Evolutionary conservation across 2,113 vertebrate species (phyloP), one percentile per base, ranked within the genome.

Genomic region (Ceyx cyanopectus): DNA sequence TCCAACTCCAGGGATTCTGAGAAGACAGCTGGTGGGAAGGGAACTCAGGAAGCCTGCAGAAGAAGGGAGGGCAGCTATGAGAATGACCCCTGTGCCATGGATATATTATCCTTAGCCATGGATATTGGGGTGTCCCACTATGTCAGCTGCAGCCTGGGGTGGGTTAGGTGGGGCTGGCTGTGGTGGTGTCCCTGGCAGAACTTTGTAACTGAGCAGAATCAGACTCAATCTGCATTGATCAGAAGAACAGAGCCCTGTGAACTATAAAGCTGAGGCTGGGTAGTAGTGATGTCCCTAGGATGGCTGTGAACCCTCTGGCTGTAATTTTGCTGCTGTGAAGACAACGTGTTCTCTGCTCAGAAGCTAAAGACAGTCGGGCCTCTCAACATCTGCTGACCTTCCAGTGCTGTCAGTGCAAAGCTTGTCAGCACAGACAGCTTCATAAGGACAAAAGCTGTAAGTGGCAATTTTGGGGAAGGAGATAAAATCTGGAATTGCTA

Each of bases 371-470:
- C 24, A 23, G 8, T 32, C 11, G 20, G 41, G 27, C 34, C 10
- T 70, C 22, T 74, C 1, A 1, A 60, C 6, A 3, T 6, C 5
- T 0, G 2, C n/a, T 34, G 0, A 2, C 40, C 20, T 5, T 66
- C 10, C 30, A 4, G 21, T 41, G 26, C 21, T 65, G 16, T 50
- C 51, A 41, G 32, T 30, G 17, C 30, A 51, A 46, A 67, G 20
- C 17, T 21, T 45, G 76, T 56, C 37, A 66, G 34, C 41, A 34
- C 24, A 69, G 50, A 69, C 20, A 9, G 43, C 6, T 19, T 74
- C 18, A 4, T 60, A 23, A 8, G 48, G 88, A 24, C 37, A 81
- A 43, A 54, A 62, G 9, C 22, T 51, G 3, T 29, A 45, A 53
- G 23, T 56, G 9, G 5, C 37, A 18, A 10, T 4, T 1, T 57